Conservation (phyloP, 2,888 invertebrate genomes). For the Tenodera sinensis region DNA sequence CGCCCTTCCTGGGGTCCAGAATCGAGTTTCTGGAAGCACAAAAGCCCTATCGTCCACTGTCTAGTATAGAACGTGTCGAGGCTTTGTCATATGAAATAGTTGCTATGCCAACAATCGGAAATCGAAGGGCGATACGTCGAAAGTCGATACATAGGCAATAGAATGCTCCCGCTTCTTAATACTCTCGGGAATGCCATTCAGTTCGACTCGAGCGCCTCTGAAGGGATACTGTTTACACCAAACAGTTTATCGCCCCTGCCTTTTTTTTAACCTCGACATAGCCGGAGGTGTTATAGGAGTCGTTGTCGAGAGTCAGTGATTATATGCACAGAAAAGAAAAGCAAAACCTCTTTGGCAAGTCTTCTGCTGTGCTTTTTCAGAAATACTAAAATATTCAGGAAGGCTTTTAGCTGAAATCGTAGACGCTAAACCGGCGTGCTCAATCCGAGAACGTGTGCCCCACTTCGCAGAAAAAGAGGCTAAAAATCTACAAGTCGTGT, state of each 20-base stretch:
- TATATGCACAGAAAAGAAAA: not conserved
- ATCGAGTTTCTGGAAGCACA: not conserved
- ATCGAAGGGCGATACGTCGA: not conserved
- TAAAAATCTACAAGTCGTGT: not conserved
- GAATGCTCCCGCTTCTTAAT: not conserved
- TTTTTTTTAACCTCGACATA: not conserved
- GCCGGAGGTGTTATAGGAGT: not conserved
- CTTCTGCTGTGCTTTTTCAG: not conserved
- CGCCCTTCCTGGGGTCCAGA: not conserved
- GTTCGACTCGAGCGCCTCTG: not conserved
- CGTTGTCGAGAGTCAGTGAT: not conserved
- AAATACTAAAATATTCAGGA: not conserved
- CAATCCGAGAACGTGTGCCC: not conserved
- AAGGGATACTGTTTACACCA: not conserved
- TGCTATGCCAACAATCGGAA: not conserved
- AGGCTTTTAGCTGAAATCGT: not conserved
- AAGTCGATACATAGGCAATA: not conserved
- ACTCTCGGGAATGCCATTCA: not conserved
- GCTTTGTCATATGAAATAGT: not conserved
- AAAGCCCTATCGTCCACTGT: not conserved
- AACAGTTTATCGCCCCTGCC: not conserved
- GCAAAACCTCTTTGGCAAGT: not conserved
- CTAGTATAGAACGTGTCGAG: not conserved
- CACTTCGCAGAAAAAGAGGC: not conserved
- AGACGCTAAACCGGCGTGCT: not conserved